Evolutionary conservation across 2,797 vertebrate genomes (phyloP), one percentile per base, ranked within the genome.

Genomic region (Anguilla obscura): DNA sequence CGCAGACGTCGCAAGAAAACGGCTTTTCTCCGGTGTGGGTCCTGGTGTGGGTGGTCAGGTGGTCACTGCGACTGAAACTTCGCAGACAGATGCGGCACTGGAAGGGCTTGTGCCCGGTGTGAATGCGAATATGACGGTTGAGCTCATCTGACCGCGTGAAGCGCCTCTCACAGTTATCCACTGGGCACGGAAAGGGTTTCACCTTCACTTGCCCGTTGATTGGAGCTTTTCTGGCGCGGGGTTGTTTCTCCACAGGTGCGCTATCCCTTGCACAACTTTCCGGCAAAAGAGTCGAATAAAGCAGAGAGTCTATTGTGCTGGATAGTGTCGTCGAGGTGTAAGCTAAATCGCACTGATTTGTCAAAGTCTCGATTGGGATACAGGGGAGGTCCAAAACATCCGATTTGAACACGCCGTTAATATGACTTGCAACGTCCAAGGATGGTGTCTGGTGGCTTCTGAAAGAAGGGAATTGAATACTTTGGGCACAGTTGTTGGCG

Each of bases 61-160:
- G 98, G 96, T 99, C 98, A 85, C 98, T 99, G 94, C 98, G 98
- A 96, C 98, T 98, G 95, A 99, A 99, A 93, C 96, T 98, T 91
- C 98, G 95, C 93, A 98, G 89, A 94, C 98, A 99, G 93, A 99
- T 97, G 89, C 96, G 92, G 93, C 98, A 99, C 95, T 97, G 97
- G 95, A 99, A 99, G 45, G 98, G 98, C 84, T 98, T 98, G 96
- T 99, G 98, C 21, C 98, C 98, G 0, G 98, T 98, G 92, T 99
- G 98, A 93, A 98, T 98, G 90, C 98, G 97, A 91, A 98, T 96
- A 94, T 98, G 98, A 87, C 98, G 93, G 93, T 98, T 98, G 83
- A 98, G 97, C 92, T 98, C 98, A 54, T 99, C 98, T 0, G 98
- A 99, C 91, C 98, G 96, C 69, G 98, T 98, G 88, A 99, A 99